Evolutionary conservation across 2,888 invertebrate species (phyloP).

Genomic region (Brachycybe producta): DNA sequence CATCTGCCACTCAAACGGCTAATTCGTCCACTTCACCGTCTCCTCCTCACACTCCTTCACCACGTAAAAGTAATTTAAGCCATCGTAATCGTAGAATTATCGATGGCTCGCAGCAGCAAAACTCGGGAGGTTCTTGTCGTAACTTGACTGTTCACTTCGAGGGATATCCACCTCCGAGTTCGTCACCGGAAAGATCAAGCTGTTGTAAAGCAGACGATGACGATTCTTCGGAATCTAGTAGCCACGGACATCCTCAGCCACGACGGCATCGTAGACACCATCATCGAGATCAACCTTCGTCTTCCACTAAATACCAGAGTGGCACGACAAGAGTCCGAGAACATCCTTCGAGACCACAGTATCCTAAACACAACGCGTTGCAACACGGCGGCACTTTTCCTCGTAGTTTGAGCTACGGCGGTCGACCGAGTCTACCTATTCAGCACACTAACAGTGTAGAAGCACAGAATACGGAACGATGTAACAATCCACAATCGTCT

Average conservation of each 20-base stretch:
- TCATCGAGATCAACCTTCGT: no score
- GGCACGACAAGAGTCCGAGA: not conserved
- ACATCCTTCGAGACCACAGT: not conserved
- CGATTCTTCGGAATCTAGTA: not conserved
- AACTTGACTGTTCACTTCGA: not conserved
- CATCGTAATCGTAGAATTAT: not conserved
- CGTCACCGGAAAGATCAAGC: not conserved
- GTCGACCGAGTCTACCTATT: conserved; percentile 18
- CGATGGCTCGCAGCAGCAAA: not conserved
- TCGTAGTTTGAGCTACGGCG: conserved; percentile 25
- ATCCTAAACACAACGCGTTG: not conserved
- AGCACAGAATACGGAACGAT: not conserved
- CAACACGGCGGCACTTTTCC: conserved; percentile 20
- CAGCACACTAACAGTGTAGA: conserved; percentile 2
- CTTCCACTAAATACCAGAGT: no score
- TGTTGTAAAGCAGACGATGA: conserved; percentile 4
- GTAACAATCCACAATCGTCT: not conserved
- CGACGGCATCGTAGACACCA: not conserved
- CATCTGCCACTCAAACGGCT: no score
- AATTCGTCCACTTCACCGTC: not conserved
- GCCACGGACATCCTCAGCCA: not conserved
- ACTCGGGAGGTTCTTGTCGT: not conserved
- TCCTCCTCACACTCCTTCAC: conserved; percentile 2
- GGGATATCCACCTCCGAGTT: not conserved
- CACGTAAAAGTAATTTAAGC: conserved; percentile 6